phyloP scores from a whole-genome alignment of 2,797 vertebrate species.

The Crax fasciolata region DNA sequence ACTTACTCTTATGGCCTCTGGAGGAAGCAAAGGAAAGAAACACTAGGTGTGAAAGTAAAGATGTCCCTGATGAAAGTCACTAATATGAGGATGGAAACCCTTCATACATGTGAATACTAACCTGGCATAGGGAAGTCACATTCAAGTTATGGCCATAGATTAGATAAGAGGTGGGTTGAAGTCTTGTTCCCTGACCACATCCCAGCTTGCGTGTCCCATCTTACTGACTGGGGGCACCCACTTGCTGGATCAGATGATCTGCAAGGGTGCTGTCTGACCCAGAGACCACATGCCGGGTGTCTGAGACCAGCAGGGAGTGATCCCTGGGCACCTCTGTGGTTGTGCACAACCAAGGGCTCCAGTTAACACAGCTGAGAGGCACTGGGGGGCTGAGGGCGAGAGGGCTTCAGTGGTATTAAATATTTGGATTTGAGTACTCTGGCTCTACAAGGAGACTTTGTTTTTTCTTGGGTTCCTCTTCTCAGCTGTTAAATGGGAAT shows the following conservation, averaged over 20 bases:
- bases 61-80: not conserved
- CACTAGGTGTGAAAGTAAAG: not conserved
- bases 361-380: not conserved
- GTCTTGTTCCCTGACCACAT: not conserved
- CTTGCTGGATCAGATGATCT: not conserved
- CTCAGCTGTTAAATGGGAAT: not conserved
- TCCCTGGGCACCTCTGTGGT: not conserved
- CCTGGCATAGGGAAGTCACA: not conserved
- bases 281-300: accelerated
- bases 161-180: not conserved
- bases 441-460: not conserved
- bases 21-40: not conserved
- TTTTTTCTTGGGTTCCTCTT: not conserved
- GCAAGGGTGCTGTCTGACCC: not conserved
- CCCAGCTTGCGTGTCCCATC: not conserved
- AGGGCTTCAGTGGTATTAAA: not conserved
- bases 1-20: not conserved
- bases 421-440: not conserved
- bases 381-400: not conserved
- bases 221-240: not conserved
- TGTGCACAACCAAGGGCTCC: accelerated
- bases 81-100: not conserved
- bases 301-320: accelerated
- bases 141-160: not conserved
- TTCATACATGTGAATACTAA: not conserved